Conservation (phyloP, 92 coral and sea anemone species). For the Palythoa grandiflora region DNA sequence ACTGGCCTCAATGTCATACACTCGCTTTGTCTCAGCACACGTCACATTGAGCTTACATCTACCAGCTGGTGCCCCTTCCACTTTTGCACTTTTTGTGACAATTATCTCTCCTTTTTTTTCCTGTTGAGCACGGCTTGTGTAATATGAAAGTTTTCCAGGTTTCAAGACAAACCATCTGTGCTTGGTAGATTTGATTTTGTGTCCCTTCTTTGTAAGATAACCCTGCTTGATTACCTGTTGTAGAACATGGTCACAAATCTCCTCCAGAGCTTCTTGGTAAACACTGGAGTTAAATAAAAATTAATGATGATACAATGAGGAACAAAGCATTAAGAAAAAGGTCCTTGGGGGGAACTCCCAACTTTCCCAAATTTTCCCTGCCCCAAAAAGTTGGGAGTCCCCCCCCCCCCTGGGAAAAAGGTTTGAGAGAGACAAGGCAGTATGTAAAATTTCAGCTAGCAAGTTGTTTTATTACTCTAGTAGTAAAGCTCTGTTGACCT, state of each 20-base stretch:
- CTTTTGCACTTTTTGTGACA: constrained; percentile 76
- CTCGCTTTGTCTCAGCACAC: constrained; percentile 78
- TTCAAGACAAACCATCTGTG: constrained; percentile 93
- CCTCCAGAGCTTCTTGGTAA: constrained; percentile 87
- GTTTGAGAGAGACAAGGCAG: no score
- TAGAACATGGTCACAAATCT: constrained; percentile 81
- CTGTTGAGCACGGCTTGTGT: constrained; percentile 67
- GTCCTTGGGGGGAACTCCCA: not conserved
- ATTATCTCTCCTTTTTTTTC: constrained; percentile 89
- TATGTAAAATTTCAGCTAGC: no score
- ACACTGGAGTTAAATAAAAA: constrained; percentile 52
- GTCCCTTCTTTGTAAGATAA: constrained; percentile 92
- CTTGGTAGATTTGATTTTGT: constrained; percentile 84
- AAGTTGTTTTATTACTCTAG: no score
- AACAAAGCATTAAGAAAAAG: not conserved
- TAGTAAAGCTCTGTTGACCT: no score
- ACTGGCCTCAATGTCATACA: constrained; percentile 83
- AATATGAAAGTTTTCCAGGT: constrained; percentile 84
- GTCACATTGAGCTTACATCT: constrained; percentile 79
- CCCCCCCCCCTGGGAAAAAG: no score
- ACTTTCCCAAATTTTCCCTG: no score
- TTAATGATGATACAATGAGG: not conserved
- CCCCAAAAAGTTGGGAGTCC: no score
- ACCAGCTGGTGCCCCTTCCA: constrained; percentile 72
- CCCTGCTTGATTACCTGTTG: constrained; percentile 88